Evolutionary conservation across 2,113 vertebrate genomes (phyloP).

Genomic region (Nothocercus julius): DNA sequence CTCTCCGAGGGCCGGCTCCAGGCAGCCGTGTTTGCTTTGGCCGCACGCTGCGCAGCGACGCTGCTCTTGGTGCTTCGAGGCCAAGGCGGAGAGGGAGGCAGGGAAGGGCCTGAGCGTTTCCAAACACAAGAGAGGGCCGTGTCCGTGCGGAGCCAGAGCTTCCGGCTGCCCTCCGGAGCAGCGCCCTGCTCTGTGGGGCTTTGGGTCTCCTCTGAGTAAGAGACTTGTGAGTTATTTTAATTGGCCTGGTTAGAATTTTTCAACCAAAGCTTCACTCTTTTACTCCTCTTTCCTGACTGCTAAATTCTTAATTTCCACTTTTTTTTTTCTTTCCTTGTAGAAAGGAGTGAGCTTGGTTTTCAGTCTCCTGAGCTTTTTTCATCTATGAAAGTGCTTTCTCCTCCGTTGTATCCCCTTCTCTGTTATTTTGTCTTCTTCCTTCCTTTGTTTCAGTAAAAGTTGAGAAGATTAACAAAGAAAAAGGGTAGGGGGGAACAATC

Average conservation of each 20-base stretch:
- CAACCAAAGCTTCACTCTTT: background rate
- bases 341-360: background rate
- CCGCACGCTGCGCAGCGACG: background rate
- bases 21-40: conserved; percentile 69
- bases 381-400: background rate
- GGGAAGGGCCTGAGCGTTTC: background rate
- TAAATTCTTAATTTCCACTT: background rate
- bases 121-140: background rate
- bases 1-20: conserved; percentile 19
- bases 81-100: background rate
- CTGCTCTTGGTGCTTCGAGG: background rate
- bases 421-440: background rate
- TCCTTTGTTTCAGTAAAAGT: background rate
- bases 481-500: background rate
- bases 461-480: background rate
- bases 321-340: background rate
- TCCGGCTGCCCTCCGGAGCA: background rate
- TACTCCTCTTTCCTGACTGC: background rate
- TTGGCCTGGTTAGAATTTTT: background rate
- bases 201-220: background rate
- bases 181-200: fast-evolving
- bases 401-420: background rate
- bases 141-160: background rate
- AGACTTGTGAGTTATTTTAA: background rate
- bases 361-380: background rate